Conservation (phyloP, 1,140 invertebrate species). For the Helicoverpa armigera region DNA sequence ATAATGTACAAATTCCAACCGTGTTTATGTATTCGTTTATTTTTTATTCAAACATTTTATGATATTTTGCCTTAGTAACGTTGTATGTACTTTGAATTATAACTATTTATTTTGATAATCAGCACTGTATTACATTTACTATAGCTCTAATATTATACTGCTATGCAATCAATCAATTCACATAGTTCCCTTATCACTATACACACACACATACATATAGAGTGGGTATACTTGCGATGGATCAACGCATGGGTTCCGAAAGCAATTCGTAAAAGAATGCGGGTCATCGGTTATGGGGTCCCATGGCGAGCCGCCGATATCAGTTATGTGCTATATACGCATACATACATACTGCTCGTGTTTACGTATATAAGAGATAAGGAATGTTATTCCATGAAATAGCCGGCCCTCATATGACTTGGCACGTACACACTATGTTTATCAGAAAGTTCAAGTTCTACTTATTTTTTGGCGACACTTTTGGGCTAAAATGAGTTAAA, state of each 20-base stretch:
- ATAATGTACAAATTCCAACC: too few species aligned
- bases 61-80: too few species aligned
- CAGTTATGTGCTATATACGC: constrained; percentile 2
- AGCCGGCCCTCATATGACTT: not conserved
- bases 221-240: too few species aligned
- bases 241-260: not conserved
- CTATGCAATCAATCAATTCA: too few species aligned
- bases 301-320: not conserved
- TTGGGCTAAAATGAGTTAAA: too few species aligned
- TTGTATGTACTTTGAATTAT: not conserved
- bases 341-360: not conserved
- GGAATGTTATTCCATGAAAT: not conserved
- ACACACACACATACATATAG: too few species aligned
- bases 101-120: not conserved
- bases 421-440: not conserved
- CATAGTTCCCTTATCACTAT: too few species aligned
- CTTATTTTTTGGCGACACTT: too few species aligned
- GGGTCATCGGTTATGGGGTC: constrained; percentile 20
- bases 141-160: too few species aligned
- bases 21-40: too few species aligned
- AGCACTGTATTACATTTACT: not conserved
- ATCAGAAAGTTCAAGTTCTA: not conserved
- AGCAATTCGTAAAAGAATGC: constrained; percentile 33
- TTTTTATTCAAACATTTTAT: too few species aligned
- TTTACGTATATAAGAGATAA: not conserved